Percentiles rank a stretch among this genome's conserved stretches.
phyloP scores from a whole-genome alignment of 2,888 invertebrate species.

The Lottia scabra region DNA sequence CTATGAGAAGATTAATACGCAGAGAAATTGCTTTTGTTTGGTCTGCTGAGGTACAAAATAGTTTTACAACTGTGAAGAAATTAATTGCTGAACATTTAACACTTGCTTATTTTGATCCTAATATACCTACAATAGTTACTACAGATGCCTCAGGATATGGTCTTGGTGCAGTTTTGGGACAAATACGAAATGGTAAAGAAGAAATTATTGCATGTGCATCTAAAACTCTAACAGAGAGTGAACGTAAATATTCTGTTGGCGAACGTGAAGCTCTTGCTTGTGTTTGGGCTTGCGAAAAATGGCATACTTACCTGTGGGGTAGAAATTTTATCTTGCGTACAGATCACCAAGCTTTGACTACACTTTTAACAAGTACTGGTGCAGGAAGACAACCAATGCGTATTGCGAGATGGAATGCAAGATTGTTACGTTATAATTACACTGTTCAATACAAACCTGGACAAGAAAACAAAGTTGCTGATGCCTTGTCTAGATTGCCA shows the following conservation, averaged over 20 bases:
- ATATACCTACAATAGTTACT: not conserved
- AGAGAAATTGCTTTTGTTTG: too few species aligned
- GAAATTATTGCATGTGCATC: not conserved
- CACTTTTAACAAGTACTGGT: too few species aligned
- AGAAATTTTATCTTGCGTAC: not conserved
- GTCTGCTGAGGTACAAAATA: too few species aligned
- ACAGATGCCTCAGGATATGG: conserved; percentile 3
- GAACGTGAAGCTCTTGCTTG: conserved; percentile 7
- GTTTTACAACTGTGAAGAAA: too few species aligned
- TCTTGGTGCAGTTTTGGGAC: not conserved
- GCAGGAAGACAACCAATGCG: not conserved
- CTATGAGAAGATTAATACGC: too few species aligned
- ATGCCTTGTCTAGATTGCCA: not conserved
- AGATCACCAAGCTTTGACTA: not conserved
- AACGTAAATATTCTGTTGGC: not conserved
- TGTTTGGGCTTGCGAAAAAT: conserved; percentile 5
- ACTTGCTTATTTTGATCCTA: not conserved
- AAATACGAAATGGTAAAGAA: not conserved
- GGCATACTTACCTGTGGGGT: not conserved
- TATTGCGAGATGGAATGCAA: not conserved
- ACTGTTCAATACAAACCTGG: not conserved
- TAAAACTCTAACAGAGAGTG: not conserved
- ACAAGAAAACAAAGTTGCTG: not conserved
- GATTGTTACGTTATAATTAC: not conserved
- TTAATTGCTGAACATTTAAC: too few species aligned